Evolutionary conservation across 2,113 vertebrate species (phyloP).

Genomic region (Chunga burmeisteri): DNA sequence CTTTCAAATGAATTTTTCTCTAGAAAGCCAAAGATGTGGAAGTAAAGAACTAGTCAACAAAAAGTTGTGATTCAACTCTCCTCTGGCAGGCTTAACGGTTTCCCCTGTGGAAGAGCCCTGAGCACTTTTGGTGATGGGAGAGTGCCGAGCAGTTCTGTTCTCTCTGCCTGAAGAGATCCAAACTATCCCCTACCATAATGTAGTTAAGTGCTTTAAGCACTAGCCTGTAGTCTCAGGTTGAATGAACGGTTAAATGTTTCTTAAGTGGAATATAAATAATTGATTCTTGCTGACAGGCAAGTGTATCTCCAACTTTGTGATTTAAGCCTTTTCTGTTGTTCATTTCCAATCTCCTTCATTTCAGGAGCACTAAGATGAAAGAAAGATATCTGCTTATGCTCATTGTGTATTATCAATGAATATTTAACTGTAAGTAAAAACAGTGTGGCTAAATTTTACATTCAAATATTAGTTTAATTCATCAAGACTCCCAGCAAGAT

Average conservation of each 20-base stretch:
- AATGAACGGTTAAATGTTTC: not conserved
- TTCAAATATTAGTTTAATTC: not conserved
- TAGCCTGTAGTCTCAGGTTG: not conserved
- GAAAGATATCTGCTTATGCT: not conserved
- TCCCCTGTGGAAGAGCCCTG: rapidly evolving
- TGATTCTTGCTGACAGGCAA: not conserved
- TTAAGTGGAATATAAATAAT: not conserved
- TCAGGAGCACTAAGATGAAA: not conserved
- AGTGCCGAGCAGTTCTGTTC: not conserved
- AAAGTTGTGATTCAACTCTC: not conserved
- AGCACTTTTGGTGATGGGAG: not conserved
- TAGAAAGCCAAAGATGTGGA: not conserved
- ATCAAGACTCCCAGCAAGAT: not conserved
- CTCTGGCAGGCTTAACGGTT: not conserved
- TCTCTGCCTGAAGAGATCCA: not conserved
- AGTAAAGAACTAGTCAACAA: not conserved
- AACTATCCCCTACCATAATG: not conserved
- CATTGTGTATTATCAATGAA: not conserved
- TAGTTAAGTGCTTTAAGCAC: not conserved
- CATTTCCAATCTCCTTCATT: not conserved
- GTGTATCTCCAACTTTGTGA: not conserved
- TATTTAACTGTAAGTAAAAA: not conserved
- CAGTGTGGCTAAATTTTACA: not conserved
- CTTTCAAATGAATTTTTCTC: not conserved
- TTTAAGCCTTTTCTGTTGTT: not conserved